Percentiles rank a stretch among this genome's conserved stretches.
phyloP scores from a whole-genome alignment of 2,113 vertebrate genomes.

The Perccottus glenii region DNA sequence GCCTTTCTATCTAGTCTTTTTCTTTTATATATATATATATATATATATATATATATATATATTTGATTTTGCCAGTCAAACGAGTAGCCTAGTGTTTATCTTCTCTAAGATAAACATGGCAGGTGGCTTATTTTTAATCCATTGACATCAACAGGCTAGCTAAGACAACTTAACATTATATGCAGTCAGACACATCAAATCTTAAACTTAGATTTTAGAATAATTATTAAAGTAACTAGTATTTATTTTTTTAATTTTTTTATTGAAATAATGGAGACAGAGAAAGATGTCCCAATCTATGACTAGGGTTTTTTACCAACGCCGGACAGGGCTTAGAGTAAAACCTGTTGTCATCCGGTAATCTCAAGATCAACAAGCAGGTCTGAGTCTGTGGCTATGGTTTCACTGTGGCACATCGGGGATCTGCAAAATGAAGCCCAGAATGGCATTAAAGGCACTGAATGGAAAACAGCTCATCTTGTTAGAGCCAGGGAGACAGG shows the following conservation, averaged over 20 bases:
- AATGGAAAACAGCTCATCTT: conserved; percentile 73
- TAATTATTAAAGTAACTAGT: neutral
- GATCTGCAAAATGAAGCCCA: conserved; percentile 71
- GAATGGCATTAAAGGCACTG: conserved; percentile 63
- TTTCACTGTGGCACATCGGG: conserved; percentile 66
- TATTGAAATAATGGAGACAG: neutral
- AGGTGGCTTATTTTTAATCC: too few species aligned
- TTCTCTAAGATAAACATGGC: too few species aligned
- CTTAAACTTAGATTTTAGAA: too few species aligned
- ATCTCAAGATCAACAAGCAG: conserved; percentile 77
- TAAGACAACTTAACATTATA: too few species aligned
- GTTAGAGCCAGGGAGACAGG: conserved; percentile 54
- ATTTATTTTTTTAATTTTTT: neutral
- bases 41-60: too few species aligned
- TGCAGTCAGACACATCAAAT: too few species aligned
- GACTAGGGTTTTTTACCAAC: conserved; percentile 50
- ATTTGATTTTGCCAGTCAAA: too few species aligned
- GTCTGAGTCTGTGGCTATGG: conserved; percentile 57
- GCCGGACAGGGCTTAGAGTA: conserved; percentile 44
- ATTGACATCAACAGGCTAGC: too few species aligned
- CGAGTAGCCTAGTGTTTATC: too few species aligned
- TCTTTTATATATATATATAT: too few species aligned
- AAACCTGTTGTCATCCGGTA: conserved; percentile 70
- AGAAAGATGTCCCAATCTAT: conserved; percentile 10
- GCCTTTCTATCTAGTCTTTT: too few species aligned